phyloP scores from a whole-genome alignment of 2,797 vertebrate species.

The Pygocentrus nattereri region DNA sequence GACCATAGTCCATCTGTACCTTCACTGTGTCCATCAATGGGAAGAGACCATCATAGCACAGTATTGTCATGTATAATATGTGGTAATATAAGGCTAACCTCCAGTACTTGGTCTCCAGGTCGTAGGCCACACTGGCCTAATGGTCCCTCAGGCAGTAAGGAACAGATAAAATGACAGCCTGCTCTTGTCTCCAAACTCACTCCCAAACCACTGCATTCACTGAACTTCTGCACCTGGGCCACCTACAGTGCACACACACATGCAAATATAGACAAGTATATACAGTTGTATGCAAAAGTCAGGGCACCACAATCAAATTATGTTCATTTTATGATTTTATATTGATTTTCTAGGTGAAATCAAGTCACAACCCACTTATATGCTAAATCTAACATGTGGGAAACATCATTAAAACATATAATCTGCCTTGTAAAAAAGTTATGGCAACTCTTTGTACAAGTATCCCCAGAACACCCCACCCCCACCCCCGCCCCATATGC shows the following conservation, averaged over 20 bases:
- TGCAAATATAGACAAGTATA: not conserved
- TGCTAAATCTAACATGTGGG: no score
- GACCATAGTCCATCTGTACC: not conserved
- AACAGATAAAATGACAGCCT: constrained; percentile 92
- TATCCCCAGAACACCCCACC: no score
- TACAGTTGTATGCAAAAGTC: not conserved
- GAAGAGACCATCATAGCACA: not conserved
- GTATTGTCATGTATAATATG: not conserved
- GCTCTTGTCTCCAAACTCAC: constrained; percentile 91
- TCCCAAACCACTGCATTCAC: constrained; percentile 90
- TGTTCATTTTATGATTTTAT: no score
- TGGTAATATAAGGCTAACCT: constrained; percentile 79
- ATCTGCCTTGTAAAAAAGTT: no score
- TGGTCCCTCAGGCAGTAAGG: constrained; percentile 90
- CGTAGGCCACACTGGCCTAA: constrained; percentile 86
- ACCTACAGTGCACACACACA: constrained; percentile 70
- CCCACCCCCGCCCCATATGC: no score
- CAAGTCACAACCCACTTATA: no score
- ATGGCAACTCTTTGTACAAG: no score
- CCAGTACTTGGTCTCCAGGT: constrained; percentile 89
- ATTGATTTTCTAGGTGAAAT: no score
- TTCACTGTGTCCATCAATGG: not conserved
- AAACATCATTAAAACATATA: no score
- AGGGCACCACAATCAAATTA: no score
- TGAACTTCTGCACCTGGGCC: constrained; percentile 88